Conservation (phyloP, 2,797 vertebrate genomes). For the Balearica regulorum region DNA sequence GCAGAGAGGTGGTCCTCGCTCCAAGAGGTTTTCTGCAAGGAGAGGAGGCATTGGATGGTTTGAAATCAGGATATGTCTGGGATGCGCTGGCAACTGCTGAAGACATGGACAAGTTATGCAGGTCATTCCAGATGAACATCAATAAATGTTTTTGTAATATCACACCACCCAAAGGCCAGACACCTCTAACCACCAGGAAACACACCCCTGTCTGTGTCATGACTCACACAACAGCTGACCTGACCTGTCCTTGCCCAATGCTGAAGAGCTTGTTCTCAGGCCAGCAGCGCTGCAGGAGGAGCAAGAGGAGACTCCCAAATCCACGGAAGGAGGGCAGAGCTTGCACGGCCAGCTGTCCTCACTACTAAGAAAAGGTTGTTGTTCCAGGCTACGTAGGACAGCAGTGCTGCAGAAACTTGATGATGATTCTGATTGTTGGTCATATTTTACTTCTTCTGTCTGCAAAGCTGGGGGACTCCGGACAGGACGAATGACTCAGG, state of each 20-base stretch:
- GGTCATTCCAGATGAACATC: not conserved
- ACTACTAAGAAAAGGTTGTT: not conserved
- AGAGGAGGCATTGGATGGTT: not conserved
- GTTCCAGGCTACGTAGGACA: not conserved
- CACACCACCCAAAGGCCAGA: not conserved
- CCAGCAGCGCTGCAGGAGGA: not conserved
- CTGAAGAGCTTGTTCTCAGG: not conserved
- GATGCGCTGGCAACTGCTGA: not conserved
- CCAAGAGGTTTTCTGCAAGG: not conserved
- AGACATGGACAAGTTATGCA: not conserved
- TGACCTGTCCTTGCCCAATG: not conserved
- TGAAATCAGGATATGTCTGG: not conserved
- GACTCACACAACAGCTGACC: not conserved
- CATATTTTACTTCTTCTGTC: not conserved
- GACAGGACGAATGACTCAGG: not conserved
- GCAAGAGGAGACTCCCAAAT: not conserved
- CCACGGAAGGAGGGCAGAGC: not conserved
- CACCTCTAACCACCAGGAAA: conserved; percentile 5
- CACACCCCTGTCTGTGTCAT: not conserved
- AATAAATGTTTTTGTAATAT: not conserved
- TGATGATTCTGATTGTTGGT: not conserved
- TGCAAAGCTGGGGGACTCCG: not conserved
- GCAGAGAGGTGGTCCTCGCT: not conserved
- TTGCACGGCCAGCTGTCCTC: not conserved
- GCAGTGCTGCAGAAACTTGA: not conserved